Base-by-base conservation (phyloP, 1,140 invertebrate genomes). In the Leptopilina clavipes region DNA sequence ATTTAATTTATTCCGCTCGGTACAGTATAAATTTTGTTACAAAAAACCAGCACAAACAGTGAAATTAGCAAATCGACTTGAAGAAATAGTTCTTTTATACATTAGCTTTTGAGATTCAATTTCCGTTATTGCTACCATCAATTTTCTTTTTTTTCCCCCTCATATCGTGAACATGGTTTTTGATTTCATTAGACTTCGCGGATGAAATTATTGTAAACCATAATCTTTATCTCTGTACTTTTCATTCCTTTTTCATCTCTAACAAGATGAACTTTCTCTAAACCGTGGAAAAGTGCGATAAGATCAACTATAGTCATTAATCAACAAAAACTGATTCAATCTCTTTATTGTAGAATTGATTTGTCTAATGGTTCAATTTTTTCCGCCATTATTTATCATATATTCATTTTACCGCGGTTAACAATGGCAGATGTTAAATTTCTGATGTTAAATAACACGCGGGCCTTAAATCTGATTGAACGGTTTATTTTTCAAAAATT, bases 331-430 rank as follows among this genome's bases (percentile, higher is more conserved):
- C n/a, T 52, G 48, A 52, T 52, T 12, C 14, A 0, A 52, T 52
- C 48, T 52, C 48, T 17, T 52, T 52, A 40, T n/a, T n/a, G n/a
- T 40, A 52, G n/a, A 52, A 52, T 52, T 52, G 48, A 52, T 52
- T 52, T 52, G 48, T 52, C 48, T n/a, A 5, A 45, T 12, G 44
- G 25, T 52, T 8, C 8, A 8, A n/a, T n/a, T 5, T 52, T 52
- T 17, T 7, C 2, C 14, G 48, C 44, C 14, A 45, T 52, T 52
- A 48, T 48, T 48, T n/a, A n/a, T n/a, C n/a, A n/a, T 48, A 52
- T 17, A 17, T 52, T 52, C 2, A 45, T 17, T 17, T 52, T 3
- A 52, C n/a, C 3, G 6, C n/a, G n/a, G n/a, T n/a, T 52, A 52
- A 52, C 48, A 52, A 52, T 52, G 48, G 17, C n/a, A n/a, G n/a